A percentile compares a stretch with the other conserved stretches of the same genome.
phyloP scores from a whole-genome alignment of 2,797 vertebrate genomes.

The Chloroceryle inda region DNA sequence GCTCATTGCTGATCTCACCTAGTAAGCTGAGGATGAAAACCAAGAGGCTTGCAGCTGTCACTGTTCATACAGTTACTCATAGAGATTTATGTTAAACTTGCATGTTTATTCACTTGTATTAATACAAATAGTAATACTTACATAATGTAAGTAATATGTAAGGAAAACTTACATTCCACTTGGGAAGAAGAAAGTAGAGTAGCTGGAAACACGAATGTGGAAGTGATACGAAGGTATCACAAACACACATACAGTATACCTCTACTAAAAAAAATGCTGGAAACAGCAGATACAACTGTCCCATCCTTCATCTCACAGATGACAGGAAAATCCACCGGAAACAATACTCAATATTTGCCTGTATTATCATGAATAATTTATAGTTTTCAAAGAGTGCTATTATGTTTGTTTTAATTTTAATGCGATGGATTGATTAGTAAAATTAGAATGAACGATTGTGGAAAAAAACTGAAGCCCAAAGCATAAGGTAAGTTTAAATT shows the following conservation, averaged over 20 bases:
- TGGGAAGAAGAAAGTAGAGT: not conserved
- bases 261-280: not conserved
- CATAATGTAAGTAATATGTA: not conserved
- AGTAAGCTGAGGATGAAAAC: slow-evolving; percentile 9
- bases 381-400: not conserved
- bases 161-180: not conserved
- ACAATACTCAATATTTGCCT: not conserved
- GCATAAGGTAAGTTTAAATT: not conserved
- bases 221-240: not conserved
- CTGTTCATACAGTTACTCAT: not conserved
- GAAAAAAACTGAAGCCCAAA: not conserved
- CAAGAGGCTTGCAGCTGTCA: not conserved
- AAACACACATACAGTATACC: not conserved
- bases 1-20: not conserved
- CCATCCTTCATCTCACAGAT: not conserved
- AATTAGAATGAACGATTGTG: not conserved
- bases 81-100: not conserved
- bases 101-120: not conserved
- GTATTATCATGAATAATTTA: not conserved
- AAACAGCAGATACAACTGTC: not conserved
- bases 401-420: not conserved
- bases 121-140: not conserved
- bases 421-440: not conserved
- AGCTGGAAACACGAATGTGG: not conserved
- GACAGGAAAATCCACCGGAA: not conserved